Evolutionary conservation across 2,113 vertebrate species (phyloP), one percentile per base, ranked within the genome.

Genomic region (Nothocercus nigrocapillus): DNA sequence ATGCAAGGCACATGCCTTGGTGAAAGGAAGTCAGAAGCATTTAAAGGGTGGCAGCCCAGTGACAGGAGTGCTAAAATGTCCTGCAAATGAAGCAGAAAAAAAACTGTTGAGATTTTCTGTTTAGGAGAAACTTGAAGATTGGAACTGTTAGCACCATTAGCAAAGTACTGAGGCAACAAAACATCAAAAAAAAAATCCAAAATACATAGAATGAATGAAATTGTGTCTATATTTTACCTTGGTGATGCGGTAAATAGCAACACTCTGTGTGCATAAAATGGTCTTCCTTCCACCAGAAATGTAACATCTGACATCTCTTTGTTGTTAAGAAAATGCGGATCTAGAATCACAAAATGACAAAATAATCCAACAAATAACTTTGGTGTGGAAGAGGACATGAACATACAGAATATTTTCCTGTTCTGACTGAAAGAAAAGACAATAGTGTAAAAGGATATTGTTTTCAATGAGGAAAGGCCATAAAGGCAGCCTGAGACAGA

Each of bases 301-400:
- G 99, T 99, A 94, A 99, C 99, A 45, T 99, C 99, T 45, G 99
- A 99, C 99, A 99, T 99, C 76, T 99, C 99, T 94, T 99, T 99
- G 90, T 99, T 99, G 94, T 99, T 99, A 84, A 99, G 98, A 95
- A 99, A 99, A 96, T 99, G 99, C 51, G 99, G 99, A 97, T 99
- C 99, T 99, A 95, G 92, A 98, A 91, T 75, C 38, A 92, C 21
- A 91, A 88, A 38, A 91, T 87, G 28, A 77, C 94, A 56, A 82
- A 67, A 93, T 51, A 80, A 77, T 44, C 54, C 47, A 44, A 42
- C 84, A 62, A 82, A 3, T 53, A 77, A 61, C 18, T 56, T 96
- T 24, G 79, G 68, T 44, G 56, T 51, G 59, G 30, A 96, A 83
- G 38, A 94, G 58, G 47, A 88, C 40, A 72, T 42, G 9, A 76